These are phyloP conservation scores for Conchocele bisecta DNA, from an alignment of 2,888 invertebrate genomes.

Conservation along the genomic window DNA sequence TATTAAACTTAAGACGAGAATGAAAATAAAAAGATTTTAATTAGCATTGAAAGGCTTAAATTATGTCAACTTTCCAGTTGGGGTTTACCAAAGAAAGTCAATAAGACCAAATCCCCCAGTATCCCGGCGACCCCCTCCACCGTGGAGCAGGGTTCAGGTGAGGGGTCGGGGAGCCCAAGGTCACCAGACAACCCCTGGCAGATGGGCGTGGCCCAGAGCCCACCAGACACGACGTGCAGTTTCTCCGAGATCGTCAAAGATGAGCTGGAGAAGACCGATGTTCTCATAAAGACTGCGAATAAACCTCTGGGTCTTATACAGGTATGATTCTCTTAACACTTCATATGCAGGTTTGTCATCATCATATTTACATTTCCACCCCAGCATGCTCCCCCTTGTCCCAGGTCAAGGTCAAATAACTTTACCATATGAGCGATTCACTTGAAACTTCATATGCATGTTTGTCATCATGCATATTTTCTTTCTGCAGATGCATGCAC, in stretches of 20 bases:
- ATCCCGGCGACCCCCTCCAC: constrained; percentile 3
- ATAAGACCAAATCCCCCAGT: constrained; percentile 22
- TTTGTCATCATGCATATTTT: too few relatives aligned
- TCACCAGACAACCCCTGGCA: constrained; percentile 67
- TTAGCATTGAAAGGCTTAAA: too few relatives aligned
- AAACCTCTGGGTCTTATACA: constrained; percentile 90
- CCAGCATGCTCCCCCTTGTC: too few relatives aligned
- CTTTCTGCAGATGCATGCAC: too few relatives aligned
- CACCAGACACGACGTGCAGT: constrained; percentile 58
- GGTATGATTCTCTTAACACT: constrained; percentile 85
- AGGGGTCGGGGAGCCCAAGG: constrained; percentile 37
- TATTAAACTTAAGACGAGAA: too few relatives aligned
- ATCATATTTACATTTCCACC: too few relatives aligned
- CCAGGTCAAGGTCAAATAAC: too few relatives aligned
- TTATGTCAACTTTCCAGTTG: constrained; percentile 68
- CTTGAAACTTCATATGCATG: too few relatives aligned
- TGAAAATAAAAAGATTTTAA: too few relatives aligned
- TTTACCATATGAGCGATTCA: too few relatives aligned
- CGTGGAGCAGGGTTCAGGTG: constrained; percentile 12
- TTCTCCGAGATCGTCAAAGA: constrained; percentile 88
- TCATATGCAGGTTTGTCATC: too few relatives aligned
- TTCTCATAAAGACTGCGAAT: constrained; percentile 88
- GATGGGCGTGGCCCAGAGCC: constrained; percentile 42
- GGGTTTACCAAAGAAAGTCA: constrained; percentile 60
- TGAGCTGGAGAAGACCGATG: constrained; percentile 89